Conservation (phyloP, 2,888 invertebrate species). For the Halictus ligatus region DNA sequence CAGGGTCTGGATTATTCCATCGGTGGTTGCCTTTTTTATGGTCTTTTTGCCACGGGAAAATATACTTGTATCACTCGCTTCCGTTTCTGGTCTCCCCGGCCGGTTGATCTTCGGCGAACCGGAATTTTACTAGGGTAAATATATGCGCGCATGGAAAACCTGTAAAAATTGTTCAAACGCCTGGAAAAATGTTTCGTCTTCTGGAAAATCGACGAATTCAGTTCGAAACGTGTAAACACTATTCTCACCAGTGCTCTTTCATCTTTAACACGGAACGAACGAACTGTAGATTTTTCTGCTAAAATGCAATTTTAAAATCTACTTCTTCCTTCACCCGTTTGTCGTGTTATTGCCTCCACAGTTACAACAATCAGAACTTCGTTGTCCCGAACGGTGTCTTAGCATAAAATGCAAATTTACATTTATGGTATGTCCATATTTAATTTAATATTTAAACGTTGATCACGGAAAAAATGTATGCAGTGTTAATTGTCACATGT, state of each 20-base stretch:
- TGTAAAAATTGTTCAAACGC: background rate
- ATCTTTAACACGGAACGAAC: too few species aligned
- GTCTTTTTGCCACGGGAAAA: constrained; percentile 43
- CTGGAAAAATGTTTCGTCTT: background rate
- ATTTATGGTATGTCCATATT: background rate
- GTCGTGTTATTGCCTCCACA: background rate
- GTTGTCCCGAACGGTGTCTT: background rate
- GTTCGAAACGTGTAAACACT: background rate
- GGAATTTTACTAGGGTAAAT: background rate
- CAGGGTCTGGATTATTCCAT: constrained; percentile 66
- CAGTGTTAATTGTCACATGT: too few species aligned
- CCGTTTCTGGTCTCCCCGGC: background rate
- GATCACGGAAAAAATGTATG: background rate
- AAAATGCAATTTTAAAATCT: background rate
- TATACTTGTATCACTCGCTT: constrained; percentile 10
- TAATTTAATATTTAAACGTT: background rate
- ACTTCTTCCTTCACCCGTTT: background rate
- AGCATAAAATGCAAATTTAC: background rate
- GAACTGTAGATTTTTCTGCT: background rate
- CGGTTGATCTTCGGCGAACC: background rate
- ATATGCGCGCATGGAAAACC: too few species aligned
- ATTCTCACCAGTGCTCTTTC: background rate
- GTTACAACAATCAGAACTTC: background rate
- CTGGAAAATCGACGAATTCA: background rate
- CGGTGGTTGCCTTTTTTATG: constrained; percentile 41